Evolutionary conservation across 1,140 invertebrate species (phyloP).

Genomic region (Orchestia grillus): DNA sequence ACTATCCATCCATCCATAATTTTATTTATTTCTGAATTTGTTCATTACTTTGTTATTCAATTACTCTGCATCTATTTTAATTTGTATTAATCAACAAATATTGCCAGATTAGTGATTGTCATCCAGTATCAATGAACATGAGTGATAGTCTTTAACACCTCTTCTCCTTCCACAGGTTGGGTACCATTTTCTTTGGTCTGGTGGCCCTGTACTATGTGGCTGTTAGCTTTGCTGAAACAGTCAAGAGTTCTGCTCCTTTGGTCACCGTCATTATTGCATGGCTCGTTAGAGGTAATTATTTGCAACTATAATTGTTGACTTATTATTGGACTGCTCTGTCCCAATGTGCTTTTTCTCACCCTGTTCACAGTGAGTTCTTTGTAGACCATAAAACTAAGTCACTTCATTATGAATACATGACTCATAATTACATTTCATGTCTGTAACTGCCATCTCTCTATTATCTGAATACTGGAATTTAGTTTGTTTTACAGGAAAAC

Average conservation of each 20-base stretch:
- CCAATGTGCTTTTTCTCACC: not conserved
- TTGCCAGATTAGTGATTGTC: no score
- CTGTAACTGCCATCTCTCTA: not conserved
- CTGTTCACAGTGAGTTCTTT: not conserved
- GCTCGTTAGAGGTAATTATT: conserved; percentile 76
- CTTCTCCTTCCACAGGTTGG: conserved; percentile 45
- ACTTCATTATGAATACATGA: not conserved
- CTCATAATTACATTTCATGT: not conserved
- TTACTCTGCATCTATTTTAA: no score
- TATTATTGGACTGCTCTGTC: not conserved
- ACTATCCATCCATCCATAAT: no score
- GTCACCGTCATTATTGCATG: conserved; percentile 86
- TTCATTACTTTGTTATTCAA: no score
- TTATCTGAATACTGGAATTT: not conserved
- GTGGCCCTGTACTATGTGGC: conserved; percentile 87
- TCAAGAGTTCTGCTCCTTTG: conserved; percentile 88
- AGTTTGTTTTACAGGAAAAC: not conserved
- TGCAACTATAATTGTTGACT: not conserved
- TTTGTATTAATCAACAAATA: no score
- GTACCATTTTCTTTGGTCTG: conserved; percentile 77
- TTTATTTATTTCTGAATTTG: no score
- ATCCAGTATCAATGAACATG: not conserved
- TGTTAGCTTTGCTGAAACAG: conserved; percentile 88
- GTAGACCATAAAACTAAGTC: not conserved
- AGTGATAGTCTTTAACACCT: not conserved